These are phyloP conservation scores for Pterois miles DNA, from an alignment of 2,797 vertebrate genomes.

Conservation along the genomic window DNA sequence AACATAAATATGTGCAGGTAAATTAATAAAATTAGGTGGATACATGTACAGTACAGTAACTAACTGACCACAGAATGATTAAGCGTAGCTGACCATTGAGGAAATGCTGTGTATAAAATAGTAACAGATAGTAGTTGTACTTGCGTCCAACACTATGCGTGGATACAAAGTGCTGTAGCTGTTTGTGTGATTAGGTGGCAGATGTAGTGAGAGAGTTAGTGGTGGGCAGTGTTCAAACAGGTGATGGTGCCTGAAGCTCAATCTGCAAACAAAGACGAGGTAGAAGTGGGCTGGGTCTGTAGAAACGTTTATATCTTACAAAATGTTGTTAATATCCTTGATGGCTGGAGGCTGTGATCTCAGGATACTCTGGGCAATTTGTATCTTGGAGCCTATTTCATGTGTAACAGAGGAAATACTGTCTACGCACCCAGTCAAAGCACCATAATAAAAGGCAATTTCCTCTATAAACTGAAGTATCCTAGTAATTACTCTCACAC, in stretches of 20 bases:
- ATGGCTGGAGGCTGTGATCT: constrained; percentile 19
- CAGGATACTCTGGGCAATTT: not conserved
- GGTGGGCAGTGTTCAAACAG: constrained; percentile 30
- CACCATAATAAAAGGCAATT: not conserved
- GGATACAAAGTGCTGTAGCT: not conserved
- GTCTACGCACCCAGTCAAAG: not conserved
- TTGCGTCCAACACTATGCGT: not conserved
- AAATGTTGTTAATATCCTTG: constrained; percentile 11
- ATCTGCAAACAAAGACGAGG: constrained; percentile 24
- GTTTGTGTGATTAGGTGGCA: not conserved
- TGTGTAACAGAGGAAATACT: not conserved
- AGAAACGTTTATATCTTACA: constrained; percentile 7
- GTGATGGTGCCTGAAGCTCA: constrained; percentile 15
- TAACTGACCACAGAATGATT: not conserved
- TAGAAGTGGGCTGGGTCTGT: not conserved
- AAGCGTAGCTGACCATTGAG: not conserved
- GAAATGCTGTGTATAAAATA: not conserved
- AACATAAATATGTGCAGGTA: not conserved
- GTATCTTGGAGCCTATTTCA: not conserved
- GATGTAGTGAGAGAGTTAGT: not conserved
- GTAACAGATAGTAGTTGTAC: not conserved
- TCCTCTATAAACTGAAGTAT: not conserved
- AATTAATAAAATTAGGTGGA: not conserved
- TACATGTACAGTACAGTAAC: not conserved
- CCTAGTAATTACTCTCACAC: not conserved